Evolutionary conservation across 2,797 vertebrate genomes (phyloP), one percentile per base, ranked within the genome.

Genomic region (Stomatorhinus walkeri): DNA sequence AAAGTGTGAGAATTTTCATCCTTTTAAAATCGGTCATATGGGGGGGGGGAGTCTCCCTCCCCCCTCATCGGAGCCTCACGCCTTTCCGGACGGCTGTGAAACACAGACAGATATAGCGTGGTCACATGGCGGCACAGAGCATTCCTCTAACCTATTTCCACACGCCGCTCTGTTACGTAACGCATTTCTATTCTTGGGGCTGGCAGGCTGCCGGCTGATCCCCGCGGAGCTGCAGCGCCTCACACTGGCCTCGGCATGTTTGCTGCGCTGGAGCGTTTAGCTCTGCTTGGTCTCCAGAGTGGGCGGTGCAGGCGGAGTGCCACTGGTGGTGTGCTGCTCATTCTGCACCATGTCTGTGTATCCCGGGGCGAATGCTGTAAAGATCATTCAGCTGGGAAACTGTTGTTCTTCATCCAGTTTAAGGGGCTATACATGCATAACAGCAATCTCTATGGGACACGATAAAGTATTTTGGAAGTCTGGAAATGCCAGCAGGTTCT

Each of bases 111-210:
- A 91, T 90, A 90, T 88, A 90, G 84, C 1, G 16, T 87, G 19
- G 91, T 94, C 94, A 94, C 92, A 89, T 93, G 91, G 81, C 89
- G 90, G 76, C 88, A 87, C 89, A 91, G 90, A 93, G 88, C 87
- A 91, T 87, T 64, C 86, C 88, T 93, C 91, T 92, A 95, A 92
- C 91, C 92, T 91, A 93, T 88, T 93, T 93, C 90, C 84, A 64
- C 81, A 88, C 68, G 90, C 91, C 56, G 48, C 61, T 61, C 87
- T 72, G 68, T 93, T 95, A 92, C 87, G 92, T 94, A 94, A 94
- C 85, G 36, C 64, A 81, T 92, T 90, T 92, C 89, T 91, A 91
- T 91, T 93, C 92, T 90, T 87, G 90, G 87, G 49, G 9, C 89
- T 90, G 92, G 90, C 90, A 85, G 88, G 85, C 28, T 0, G 85